These are phyloP conservation scores for Drosophila takahashii DNA, from an alignment of 1,140 invertebrate species.

Conservation along the genomic window DNA sequence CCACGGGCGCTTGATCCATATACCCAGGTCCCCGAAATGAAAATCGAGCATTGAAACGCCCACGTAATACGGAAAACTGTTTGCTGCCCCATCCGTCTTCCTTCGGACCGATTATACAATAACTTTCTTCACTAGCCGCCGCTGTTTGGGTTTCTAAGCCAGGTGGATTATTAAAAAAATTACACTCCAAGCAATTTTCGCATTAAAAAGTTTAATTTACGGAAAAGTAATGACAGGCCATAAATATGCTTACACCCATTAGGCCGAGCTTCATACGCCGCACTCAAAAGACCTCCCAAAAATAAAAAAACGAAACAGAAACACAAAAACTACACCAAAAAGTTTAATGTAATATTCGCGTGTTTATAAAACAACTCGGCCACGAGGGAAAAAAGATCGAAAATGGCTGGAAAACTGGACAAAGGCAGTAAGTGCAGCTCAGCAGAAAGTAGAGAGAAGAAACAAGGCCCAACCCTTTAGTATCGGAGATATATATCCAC, in stretches of 20 bases:
- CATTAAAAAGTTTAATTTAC: slow-evolving; percentile 82
- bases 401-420: slow-evolving; percentile 63
- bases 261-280: slow-evolving; percentile 24
- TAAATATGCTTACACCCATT: slow-evolving; percentile 79
- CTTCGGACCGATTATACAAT: slow-evolving; percentile 59
- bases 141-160: slow-evolving; percentile 41
- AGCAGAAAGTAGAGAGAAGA: slow-evolving; percentile 34
- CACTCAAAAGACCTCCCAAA: slow-evolving; percentile 20
- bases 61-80: slow-evolving; percentile 70
- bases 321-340: slow-evolving; percentile 39
- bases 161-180: slow-evolving; percentile 73
- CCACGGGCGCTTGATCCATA: slow-evolving; percentile 47
- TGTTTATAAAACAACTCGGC: slow-evolving; percentile 75
- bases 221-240: slow-evolving; percentile 78
- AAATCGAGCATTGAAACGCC: slow-evolving; percentile 44
- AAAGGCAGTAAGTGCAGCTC: slow-evolving; percentile 59
- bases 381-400: slow-evolving; percentile 18
- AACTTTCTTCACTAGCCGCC: slow-evolving; percentile 56
- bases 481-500: slow-evolving; percentile 1
- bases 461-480: slow-evolving; percentile 41
- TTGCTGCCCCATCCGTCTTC: slow-evolving; percentile 11
- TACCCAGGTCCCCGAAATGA: slow-evolving; percentile 23
- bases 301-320: slow-evolving; percentile 33
- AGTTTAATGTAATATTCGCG: slow-evolving; percentile 80
- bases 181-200: slow-evolving; percentile 75